Conservation (phyloP, 2,797 vertebrate genomes). For the Lacerta agilis region DNA sequence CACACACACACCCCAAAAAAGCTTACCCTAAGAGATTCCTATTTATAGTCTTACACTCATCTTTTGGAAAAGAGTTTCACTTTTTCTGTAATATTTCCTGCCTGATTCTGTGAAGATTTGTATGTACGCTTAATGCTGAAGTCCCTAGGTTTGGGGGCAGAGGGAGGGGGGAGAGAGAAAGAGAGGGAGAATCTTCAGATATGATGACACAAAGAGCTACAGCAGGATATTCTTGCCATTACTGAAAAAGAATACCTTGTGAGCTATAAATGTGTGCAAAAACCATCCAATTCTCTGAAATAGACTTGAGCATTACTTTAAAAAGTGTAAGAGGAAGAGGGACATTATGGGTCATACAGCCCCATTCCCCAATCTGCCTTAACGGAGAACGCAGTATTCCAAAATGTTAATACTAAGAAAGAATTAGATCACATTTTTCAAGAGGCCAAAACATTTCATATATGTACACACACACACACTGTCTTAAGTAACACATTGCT, state of each 20-base stretch:
- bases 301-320: not conserved
- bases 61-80: not conserved
- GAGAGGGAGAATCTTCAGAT: not conserved
- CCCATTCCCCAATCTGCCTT: not conserved
- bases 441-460: not conserved
- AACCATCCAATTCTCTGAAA: not conserved
- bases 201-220: not conserved
- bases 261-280: too few relatives aligned
- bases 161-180: too few relatives aligned
- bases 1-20: not conserved
- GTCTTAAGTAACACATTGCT: not conserved
- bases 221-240: not conserved
- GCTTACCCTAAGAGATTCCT: not conserved
- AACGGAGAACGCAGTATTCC: not conserved
- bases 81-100: not conserved
- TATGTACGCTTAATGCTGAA: not conserved
- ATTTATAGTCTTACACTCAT: not conserved
- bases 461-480: not conserved
- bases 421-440: not conserved
- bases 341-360: not conserved
- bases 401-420: not conserved
- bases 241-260: not conserved
- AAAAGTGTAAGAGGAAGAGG: not conserved
- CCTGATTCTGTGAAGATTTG: not conserved
- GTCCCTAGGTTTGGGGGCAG: too few relatives aligned